These are phyloP conservation scores for Rhinolophus sinicus DNA, from an alignment of 2,113 vertebrate species.

Conservation along the genomic window DNA sequence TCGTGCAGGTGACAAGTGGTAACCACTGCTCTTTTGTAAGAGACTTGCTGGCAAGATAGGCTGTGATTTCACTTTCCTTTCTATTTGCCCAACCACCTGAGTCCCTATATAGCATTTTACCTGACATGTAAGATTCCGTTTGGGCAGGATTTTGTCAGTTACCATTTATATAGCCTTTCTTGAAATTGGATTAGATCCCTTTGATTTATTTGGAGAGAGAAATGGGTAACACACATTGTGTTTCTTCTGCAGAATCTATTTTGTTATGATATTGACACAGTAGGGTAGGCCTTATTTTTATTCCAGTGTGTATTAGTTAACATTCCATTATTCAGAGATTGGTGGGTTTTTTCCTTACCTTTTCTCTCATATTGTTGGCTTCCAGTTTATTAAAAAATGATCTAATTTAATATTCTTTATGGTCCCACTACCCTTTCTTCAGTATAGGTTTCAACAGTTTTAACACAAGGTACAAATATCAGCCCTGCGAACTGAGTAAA, in stretches of 20 bases:
- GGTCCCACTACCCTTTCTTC: background rate
- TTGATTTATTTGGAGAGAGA: background rate
- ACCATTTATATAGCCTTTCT: constrained; percentile 24
- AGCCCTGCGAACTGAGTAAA: background rate
- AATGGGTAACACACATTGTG: background rate
- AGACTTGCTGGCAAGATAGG: constrained; percentile 66
- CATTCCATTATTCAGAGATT: constrained; percentile 28
- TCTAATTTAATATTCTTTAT: constrained; percentile 12
- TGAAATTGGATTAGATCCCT: constrained; percentile 10
- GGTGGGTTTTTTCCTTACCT: background rate
- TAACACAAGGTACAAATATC: background rate
- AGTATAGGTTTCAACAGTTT: constrained; percentile 22
- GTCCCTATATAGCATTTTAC: constrained; percentile 25
- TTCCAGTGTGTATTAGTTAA: constrained; percentile 33
- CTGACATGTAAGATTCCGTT: background rate
- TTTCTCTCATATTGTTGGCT: background rate
- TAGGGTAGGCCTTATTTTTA: background rate
- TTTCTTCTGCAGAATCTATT: constrained; percentile 2
- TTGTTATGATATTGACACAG: background rate
- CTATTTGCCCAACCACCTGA: constrained; percentile 67
- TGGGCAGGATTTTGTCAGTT: constrained; percentile 44
- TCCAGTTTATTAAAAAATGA: constrained; percentile 35
- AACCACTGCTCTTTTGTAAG: constrained; percentile 69
- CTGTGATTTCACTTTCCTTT: constrained; percentile 73
- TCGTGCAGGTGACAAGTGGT: constrained; percentile 71